phyloP scores from a whole-genome alignment of 2,113 vertebrate genomes.

The Mobula birostris region DNA sequence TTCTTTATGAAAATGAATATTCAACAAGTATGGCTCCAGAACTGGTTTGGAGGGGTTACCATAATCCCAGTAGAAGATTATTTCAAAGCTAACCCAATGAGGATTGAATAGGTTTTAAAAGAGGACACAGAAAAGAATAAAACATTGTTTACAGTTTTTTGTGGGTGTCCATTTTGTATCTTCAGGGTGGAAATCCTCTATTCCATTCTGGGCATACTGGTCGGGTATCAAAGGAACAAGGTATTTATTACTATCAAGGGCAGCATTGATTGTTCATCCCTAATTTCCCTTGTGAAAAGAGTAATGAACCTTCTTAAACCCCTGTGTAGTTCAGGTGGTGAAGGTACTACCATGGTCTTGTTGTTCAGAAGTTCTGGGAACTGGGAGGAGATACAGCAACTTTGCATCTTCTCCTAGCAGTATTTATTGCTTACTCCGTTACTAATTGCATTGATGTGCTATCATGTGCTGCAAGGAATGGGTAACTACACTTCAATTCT shows the following conservation, averaged over 20 bases:
- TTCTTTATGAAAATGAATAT: conserved; percentile 71
- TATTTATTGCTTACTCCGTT: background rate
- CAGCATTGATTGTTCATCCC: background rate
- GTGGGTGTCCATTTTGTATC: background rate
- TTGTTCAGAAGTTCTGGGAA: background rate
- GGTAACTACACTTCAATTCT: background rate
- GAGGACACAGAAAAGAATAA: background rate
- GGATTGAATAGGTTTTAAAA: conserved; percentile 42
- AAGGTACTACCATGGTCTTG: background rate
- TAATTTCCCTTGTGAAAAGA: background rate
- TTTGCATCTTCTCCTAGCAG: conserved; percentile 2
- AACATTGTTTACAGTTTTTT: background rate
- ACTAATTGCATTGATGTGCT: background rate
- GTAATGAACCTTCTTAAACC: background rate
- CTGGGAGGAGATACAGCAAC: background rate
- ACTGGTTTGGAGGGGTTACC: conserved; percentile 58
- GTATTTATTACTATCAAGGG: background rate
- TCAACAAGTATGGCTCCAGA: conserved; percentile 61
- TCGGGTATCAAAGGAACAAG: background rate
- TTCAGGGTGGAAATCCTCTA: background rate
- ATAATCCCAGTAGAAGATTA: conserved; percentile 59
- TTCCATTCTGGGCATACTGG: background rate
- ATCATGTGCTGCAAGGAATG: background rate
- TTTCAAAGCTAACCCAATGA: conserved; percentile 59
- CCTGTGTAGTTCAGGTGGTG: no score